Conservation (phyloP, 2,797 vertebrate genomes). For the Acrossocheilus fasciatus region DNA sequence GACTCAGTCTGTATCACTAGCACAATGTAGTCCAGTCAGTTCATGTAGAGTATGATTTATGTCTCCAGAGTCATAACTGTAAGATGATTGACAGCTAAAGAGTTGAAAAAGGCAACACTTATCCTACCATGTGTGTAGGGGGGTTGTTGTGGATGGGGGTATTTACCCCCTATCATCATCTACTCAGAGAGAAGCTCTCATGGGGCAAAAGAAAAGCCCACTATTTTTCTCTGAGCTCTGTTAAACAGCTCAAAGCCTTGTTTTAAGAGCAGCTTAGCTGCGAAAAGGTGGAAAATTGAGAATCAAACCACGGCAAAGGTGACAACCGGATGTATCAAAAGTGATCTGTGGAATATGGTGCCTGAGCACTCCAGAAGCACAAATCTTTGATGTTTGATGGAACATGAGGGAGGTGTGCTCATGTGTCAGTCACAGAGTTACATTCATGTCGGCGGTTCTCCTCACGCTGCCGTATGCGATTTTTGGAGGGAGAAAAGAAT, state of each 20-base stretch:
- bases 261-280: conserved; percentile 51
- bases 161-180: conserved; percentile 29
- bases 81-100: conserved; percentile 54
- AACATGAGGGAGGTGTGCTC: conserved; percentile 53
- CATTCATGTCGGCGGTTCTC: conserved; percentile 25
- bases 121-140: conserved; percentile 10
- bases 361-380: conserved; percentile 50
- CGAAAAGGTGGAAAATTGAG: conserved; percentile 52
- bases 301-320: conserved; percentile 58
- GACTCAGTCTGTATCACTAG: conserved; percentile 22
- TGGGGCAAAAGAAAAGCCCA: conserved; percentile 50
- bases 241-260: conserved; percentile 48
- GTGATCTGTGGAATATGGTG: conserved; percentile 43
- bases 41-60: conserved; percentile 33
- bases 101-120: conserved; percentile 43
- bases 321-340: conserved; percentile 49
- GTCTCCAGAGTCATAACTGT: conserved; percentile 43
- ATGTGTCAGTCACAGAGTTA: conserved; percentile 53
- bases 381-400: conserved; percentile 59
- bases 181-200: conserved; percentile 50
- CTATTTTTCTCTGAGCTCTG: conserved; percentile 26
- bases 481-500: conserved; percentile 48
- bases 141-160: background rate
- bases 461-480: conserved; percentile 52
- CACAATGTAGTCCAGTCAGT: conserved; percentile 44